Evolutionary conservation across 2,888 invertebrate genomes (phyloP).

Genomic region (Drosophila anceps): DNA sequence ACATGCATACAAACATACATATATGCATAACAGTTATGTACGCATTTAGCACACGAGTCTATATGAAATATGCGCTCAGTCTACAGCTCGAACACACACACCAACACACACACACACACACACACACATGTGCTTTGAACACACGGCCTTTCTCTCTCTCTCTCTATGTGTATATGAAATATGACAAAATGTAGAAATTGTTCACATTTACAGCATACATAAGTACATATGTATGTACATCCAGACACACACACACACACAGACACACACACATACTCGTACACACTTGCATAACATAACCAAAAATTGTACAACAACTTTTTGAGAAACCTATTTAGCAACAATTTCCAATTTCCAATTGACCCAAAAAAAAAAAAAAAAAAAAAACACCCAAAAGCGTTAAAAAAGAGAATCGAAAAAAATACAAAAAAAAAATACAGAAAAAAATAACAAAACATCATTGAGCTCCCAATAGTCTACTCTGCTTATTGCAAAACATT

Average conservation of each 20-base stretch:
- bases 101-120: constrained; percentile 14
- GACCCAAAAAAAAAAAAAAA: constrained; percentile 17
- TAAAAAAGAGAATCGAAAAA: not conserved
- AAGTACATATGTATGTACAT: constrained; percentile 38
- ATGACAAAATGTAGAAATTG: constrained; percentile 7
- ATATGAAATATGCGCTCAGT: constrained; percentile 1
- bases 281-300: constrained; percentile 30
- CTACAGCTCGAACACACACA: not conserved
- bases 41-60: constrained; percentile 1
- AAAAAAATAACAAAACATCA: not conserved
- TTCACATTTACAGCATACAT: constrained; percentile 23
- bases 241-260: not conserved
- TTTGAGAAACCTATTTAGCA: constrained; percentile 29
- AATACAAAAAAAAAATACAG: not conserved
- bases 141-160: constrained; percentile 45
- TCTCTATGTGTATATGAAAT: constrained; percentile 12
- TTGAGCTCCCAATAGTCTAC: constrained; percentile 37
- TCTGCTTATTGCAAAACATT: constrained; percentile 17
- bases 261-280: constrained; percentile 18
- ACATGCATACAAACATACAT: not conserved
- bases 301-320: constrained; percentile 33
- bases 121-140: constrained; percentile 42
- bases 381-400: constrained; percentile 1
- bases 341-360: constrained; percentile 20
- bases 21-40: not conserved